A percentile compares a stretch with the other conserved stretches of the same genome.
phyloP scores from a whole-genome alignment of 2,888 invertebrate species.

The Sarcophaga subvicina region DNA sequence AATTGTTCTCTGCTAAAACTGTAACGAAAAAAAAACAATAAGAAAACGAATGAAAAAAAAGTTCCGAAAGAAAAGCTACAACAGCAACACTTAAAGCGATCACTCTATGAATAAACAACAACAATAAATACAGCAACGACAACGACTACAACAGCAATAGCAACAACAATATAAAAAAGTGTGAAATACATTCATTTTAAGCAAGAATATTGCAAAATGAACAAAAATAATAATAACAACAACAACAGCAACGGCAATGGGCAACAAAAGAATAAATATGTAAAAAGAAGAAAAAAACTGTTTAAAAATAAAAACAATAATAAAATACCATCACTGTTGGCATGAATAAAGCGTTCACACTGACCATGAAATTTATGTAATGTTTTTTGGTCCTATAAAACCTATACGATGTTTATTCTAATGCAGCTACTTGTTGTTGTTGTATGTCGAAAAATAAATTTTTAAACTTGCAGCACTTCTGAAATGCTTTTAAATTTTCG shows the following conservation, averaged over 20 bases:
- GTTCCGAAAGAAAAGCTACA: not conserved
- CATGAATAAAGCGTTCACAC: not conserved
- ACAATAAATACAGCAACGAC: not conserved
- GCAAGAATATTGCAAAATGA: conserved; percentile 32
- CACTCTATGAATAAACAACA: not conserved
- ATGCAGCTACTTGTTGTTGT: no score
- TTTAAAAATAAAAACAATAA: conserved; percentile 53
- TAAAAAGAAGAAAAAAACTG: conserved; percentile 18
- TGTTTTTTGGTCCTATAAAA: not conserved
- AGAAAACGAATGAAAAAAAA: not conserved
- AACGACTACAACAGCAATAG: conserved; percentile 22
- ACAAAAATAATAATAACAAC: conserved; percentile 10
- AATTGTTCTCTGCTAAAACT: conserved; percentile 63
- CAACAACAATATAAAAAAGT: conserved; percentile 49
- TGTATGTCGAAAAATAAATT: no score
- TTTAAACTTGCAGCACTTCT: no score
- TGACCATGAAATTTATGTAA: not conserved
- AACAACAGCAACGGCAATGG: not conserved
- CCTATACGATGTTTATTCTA: no score
- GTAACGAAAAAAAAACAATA: not conserved
- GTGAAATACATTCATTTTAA: conserved; percentile 64
- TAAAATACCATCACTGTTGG: conserved; percentile 48
- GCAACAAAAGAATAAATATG: conserved; percentile 1
- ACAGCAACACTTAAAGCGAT: not conserved
- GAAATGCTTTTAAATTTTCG: no score